These are phyloP conservation scores for Speoplatyrhinus poulsoni DNA, from an alignment of 2,113 vertebrate species.

Conservation along the genomic window DNA sequence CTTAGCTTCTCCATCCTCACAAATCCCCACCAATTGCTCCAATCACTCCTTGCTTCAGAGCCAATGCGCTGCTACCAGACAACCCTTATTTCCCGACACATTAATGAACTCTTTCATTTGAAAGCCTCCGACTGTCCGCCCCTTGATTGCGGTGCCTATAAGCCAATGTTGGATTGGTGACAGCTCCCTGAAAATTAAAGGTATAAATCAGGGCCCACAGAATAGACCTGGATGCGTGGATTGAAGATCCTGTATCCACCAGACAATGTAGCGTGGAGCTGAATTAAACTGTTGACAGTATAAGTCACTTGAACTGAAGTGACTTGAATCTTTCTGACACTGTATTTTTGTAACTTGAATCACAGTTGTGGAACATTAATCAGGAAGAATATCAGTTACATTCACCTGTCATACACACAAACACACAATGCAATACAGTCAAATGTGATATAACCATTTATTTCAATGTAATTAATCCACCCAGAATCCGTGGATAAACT, in stretches of 20 bases:
- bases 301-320: too few relatives aligned
- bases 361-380: too few relatives aligned
- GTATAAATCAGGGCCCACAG: constrained; percentile 62
- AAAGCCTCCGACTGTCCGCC: constrained; percentile 59
- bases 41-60: constrained; percentile 49
- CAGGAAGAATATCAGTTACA: background rate
- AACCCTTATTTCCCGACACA: constrained; percentile 60
- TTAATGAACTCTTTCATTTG: constrained; percentile 70
- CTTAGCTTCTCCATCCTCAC: constrained; percentile 42
- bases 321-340: too few relatives aligned
- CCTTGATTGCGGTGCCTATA: constrained; percentile 52
- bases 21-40: constrained; percentile 68
- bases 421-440: background rate
- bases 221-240: background rate
- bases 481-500: background rate
- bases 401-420: background rate
- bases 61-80: constrained; percentile 50
- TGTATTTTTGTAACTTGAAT: too few relatives aligned
- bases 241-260: constrained; percentile 18
- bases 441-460: background rate
- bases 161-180: constrained; percentile 47
- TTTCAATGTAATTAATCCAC: background rate
- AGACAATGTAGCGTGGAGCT: background rate
- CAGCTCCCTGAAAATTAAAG: constrained; percentile 71
- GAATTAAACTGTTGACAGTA: too few relatives aligned